Evolutionary conservation across 2,888 invertebrate genomes (phyloP).

Genomic region (Hecatera dysodea): DNA sequence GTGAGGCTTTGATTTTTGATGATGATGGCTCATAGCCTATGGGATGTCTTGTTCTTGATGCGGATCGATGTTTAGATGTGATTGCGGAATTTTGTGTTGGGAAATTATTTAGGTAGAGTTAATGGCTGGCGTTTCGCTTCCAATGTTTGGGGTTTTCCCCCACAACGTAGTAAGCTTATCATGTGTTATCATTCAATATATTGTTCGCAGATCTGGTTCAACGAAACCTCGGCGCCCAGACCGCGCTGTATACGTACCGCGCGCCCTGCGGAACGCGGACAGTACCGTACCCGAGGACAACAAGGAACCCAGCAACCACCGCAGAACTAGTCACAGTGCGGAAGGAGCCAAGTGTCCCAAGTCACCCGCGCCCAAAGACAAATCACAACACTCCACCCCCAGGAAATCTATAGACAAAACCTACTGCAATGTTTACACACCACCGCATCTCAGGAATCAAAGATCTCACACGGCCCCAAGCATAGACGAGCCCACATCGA

Average conservation of each 20-base stretch:
- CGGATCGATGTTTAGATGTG: conserved; percentile 9
- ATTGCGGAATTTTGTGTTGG: conserved; percentile 25
- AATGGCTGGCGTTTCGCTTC: conserved; percentile 10
- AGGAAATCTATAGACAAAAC: conserved; percentile 84
- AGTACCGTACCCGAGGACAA: conserved; percentile 69
- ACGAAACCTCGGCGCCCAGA: conserved; percentile 92
- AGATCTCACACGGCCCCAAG: conserved; percentile 82
- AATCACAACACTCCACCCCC: conserved; percentile 83
- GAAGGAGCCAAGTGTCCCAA: conserved; percentile 80
- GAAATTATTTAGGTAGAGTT: conserved; percentile 13
- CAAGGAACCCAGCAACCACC: conserved; percentile 70
- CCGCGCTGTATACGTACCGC: conserved; percentile 95
- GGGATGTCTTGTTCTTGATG: neutral
- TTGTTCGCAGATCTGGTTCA: conserved; percentile 81
- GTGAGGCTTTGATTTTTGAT: conserved; percentile 40
- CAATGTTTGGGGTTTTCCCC: conserved; percentile 13
- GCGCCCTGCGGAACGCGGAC: conserved; percentile 91
- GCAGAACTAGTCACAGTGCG: conserved; percentile 74
- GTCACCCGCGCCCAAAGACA: conserved; percentile 82
- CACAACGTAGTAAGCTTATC: conserved; percentile 22
- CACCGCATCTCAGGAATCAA: conserved; percentile 86
- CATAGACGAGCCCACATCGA: conserved; percentile 77
- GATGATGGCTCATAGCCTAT: conserved; percentile 11
- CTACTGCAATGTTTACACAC: conserved; percentile 89
- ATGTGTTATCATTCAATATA: conserved; percentile 47